These are phyloP conservation scores for Engraulis encrasicolus DNA, from an alignment of 2,113 vertebrate species.

Conservation along the genomic window DNA sequence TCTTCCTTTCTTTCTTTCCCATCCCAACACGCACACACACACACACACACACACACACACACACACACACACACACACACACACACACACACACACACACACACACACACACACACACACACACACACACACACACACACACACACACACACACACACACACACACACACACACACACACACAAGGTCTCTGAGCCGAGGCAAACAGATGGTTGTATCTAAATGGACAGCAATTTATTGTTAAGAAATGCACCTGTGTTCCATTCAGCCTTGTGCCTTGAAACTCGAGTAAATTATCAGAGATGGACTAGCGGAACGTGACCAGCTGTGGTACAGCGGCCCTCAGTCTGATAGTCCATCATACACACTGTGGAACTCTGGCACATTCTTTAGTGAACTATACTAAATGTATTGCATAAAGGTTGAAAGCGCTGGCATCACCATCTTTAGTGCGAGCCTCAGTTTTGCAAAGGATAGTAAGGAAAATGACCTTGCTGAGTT, in stretches of 20 bases:
- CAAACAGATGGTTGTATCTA: slow-evolving; percentile 15
- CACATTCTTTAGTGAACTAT: not conserved
- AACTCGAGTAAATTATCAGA: not conserved
- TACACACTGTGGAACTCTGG: not conserved
- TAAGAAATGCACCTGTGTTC: slow-evolving; percentile 10
- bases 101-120: not conserved
- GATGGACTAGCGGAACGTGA: not conserved
- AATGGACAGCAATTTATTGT: slow-evolving; percentile 13
- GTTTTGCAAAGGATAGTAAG: not conserved
- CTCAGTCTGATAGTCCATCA: not conserved
- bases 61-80: not conserved
- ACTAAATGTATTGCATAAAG: not conserved
- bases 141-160: not conserved
- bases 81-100: slow-evolving; percentile 10
- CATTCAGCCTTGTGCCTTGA: not conserved
- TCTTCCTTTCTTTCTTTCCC: no score
- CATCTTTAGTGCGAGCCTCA: not conserved
- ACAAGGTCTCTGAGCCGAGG: slow-evolving; percentile 18
- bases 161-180: slow-evolving; percentile 5
- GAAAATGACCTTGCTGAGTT: not conserved
- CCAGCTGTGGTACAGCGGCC: not conserved
- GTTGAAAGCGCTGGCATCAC: not conserved
- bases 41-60: not conserved
- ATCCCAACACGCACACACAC: not conserved
- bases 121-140: not conserved